Conservation (phyloP, 2,888 invertebrate genomes). For the Didymodactylos carnosus region DNA sequence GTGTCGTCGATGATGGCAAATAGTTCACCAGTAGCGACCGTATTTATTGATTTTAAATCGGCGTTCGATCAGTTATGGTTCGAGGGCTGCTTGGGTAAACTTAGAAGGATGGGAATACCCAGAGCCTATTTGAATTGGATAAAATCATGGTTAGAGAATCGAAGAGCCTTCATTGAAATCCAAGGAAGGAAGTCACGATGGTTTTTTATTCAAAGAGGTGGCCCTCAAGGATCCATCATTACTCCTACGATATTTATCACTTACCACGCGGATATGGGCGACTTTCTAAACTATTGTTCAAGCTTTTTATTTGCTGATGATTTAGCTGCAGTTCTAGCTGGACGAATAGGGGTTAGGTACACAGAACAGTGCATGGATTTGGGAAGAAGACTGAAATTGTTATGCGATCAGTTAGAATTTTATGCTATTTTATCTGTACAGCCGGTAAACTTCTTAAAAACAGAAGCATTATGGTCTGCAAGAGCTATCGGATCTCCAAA, state of each 20-base stretch:
- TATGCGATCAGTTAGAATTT: not conserved
- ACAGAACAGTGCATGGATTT: not conserved
- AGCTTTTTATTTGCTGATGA: not conserved
- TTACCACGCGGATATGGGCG: not conserved
- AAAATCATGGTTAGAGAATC: not conserved
- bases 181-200: not conserved
- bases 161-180: not conserved
- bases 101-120: not conserved
- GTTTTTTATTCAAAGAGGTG: not conserved
- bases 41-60: not conserved
- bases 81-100: not conserved
- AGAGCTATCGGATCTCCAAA: not conserved
- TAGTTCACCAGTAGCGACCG: not conserved
- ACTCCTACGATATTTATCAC: not conserved
- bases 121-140: not conserved
- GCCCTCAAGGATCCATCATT: not conserved
- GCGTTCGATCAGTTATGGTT: not conserved
- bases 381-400: not conserved
- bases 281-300: not conserved
- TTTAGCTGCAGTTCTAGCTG: not conserved
- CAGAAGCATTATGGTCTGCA: not conserved
- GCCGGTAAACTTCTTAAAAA: not conserved
- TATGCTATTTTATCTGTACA: not conserved
- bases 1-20: not conserved
- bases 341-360: not conserved